Evolutionary conservation across 2,797 vertebrate species (phyloP).

Genomic region (Anguilla pacifica): DNA sequence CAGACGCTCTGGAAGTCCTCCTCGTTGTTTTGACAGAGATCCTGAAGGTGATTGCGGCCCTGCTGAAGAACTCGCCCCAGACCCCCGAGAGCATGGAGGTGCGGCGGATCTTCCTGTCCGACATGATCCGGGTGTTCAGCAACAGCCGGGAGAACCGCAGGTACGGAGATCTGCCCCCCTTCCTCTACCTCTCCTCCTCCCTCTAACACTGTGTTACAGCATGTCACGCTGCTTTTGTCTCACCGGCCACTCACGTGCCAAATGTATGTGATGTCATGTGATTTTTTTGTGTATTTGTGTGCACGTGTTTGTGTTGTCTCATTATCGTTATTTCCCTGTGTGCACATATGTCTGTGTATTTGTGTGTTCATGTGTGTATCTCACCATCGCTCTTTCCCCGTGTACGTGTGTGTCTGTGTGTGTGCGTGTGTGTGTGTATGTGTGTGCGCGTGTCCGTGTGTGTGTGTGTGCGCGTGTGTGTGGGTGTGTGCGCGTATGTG

Average conservation of each 20-base stretch:
- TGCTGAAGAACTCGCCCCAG: slow-evolving; percentile 83
- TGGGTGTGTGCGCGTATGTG: neutral
- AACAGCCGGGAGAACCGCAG: slow-evolving; percentile 97
- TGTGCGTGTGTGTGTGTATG: neutral
- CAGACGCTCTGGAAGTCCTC: neutral
- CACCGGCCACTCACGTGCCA: too few relatives aligned
- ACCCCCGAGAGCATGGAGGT: slow-evolving; percentile 89
- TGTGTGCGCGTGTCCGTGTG: neutral
- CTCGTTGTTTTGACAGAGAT: slow-evolving; percentile 75
- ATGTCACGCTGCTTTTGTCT: neutral
- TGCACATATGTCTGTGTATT: neutral
- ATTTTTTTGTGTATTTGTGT: neutral
- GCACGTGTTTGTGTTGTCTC: neutral
- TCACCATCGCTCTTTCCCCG: neutral
- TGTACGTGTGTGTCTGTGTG: neutral
- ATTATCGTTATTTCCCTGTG: neutral
- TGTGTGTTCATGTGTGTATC: neutral
- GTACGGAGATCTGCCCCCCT: slow-evolving; percentile 63
- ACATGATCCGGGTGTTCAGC: slow-evolving; percentile 99
- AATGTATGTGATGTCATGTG: neutral
- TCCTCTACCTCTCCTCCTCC: neutral
- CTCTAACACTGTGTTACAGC: neutral
- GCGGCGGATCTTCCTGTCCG: slow-evolving; percentile 90
- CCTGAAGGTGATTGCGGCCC: slow-evolving; percentile 90
- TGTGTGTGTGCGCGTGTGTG: neutral